Conservation (phyloP, 2,113 vertebrate genomes). For the Nestor notabilis region DNA sequence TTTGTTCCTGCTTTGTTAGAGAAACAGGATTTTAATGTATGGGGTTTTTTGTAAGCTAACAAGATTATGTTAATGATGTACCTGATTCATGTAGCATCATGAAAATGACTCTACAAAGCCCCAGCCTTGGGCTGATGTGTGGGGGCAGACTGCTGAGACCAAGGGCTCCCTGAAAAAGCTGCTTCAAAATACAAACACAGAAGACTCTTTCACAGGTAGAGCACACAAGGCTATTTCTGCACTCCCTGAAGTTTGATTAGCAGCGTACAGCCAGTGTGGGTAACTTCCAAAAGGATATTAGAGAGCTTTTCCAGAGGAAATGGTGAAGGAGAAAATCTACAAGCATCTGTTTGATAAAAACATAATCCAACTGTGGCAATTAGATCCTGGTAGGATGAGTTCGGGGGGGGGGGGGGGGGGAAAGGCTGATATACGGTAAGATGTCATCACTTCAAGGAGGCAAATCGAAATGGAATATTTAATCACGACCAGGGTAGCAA, state of each 20-base stretch:
- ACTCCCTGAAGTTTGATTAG: neutral
- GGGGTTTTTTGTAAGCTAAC: neutral
- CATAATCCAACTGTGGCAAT: conserved; percentile 76
- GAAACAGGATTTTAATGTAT: neutral
- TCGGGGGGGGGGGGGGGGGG: too few species aligned
- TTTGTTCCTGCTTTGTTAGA: neutral
- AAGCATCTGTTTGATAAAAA: conserved; percentile 68
- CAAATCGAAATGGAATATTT: conserved; percentile 73
- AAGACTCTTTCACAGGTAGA: conserved; percentile 19
- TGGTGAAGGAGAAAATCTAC: conserved; percentile 41
- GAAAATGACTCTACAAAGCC: neutral
- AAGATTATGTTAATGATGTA: neutral
- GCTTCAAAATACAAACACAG: neutral
- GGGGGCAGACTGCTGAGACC: neutral
- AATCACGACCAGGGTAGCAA: conserved; percentile 65
- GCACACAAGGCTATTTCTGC: conserved; percentile 5
- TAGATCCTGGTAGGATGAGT: conserved; percentile 72
- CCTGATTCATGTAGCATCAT: neutral
- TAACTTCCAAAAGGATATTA: conserved; percentile 46
- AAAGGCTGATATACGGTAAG: conserved; percentile 57
- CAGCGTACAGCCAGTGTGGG: neutral
- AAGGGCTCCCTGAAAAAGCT: neutral
- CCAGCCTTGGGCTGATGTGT: neutral
- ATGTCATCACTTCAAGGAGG: conserved; percentile 60
- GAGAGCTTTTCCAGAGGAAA: conserved; percentile 34